A percentile compares a stretch with the other conserved stretches of the same genome.
These are phyloP conservation scores for Rhyacophila evoluta DNA, from an alignment of 2,888 invertebrate genomes.

Conservation along the genomic window DNA sequence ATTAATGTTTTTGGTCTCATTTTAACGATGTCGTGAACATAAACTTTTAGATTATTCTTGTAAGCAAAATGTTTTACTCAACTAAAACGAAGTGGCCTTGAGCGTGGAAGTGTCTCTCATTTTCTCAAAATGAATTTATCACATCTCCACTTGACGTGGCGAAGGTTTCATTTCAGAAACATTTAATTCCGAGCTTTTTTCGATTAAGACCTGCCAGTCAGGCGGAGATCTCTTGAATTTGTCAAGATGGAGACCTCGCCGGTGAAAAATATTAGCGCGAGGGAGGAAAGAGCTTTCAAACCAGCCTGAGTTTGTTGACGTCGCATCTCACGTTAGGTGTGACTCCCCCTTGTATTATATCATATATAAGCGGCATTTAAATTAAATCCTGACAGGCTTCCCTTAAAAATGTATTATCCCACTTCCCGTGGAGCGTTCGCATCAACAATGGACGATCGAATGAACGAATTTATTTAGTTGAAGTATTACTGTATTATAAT, in stretches of 20 bases:
- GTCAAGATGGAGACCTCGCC: slow-evolving; percentile 31
- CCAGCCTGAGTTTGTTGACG: background rate
- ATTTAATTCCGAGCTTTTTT: slow-evolving; percentile 46
- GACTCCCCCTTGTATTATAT: background rate
- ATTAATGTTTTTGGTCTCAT: too few species aligned
- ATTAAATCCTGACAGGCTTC: background rate
- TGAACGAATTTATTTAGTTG: too few species aligned
- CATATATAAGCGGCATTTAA: background rate
- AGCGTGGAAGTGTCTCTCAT: background rate
- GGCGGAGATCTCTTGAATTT: slow-evolving; percentile 42
- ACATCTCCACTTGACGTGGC: slow-evolving; percentile 27
- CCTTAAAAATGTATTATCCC: background rate
- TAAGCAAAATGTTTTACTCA: background rate
- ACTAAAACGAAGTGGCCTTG: background rate
- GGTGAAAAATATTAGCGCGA: background rate
- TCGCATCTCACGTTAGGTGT: slow-evolving; percentile 8
- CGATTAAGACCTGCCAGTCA: slow-evolving; percentile 51
- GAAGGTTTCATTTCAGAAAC: slow-evolving; percentile 36
- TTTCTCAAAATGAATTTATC: slow-evolving; percentile 41
- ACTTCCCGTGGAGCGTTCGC: background rate
- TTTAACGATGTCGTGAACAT: too few species aligned
- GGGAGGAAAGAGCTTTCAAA: background rate
- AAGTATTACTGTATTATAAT: too few species aligned
- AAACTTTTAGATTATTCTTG: too few species aligned
- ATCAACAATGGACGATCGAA: too few species aligned